Evolutionary conservation across 92 coral and sea anemone genomes (phyloP).

Genomic region (Heliopora coerulea): DNA sequence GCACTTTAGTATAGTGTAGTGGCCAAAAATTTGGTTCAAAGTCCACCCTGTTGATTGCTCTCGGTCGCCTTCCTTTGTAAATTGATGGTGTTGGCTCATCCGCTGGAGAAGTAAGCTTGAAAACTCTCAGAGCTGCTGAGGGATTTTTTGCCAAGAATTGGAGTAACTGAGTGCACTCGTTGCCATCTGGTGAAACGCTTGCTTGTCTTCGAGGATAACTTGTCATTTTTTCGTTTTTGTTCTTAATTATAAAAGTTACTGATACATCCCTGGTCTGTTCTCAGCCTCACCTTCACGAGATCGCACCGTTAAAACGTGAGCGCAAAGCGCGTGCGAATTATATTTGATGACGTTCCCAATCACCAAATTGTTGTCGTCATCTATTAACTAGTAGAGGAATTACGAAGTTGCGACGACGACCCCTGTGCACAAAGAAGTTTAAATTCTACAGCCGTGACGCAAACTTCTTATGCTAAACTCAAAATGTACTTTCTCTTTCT

Average conservation of each 20-base stretch:
- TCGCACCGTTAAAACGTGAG: neutral
- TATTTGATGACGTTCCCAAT: slow-evolving; percentile 7
- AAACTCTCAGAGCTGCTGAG: slow-evolving; percentile 60
- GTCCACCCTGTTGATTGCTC: neutral
- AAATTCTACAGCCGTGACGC: too few relatives aligned
- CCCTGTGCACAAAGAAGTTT: too few relatives aligned
- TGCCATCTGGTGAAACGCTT: slow-evolving; percentile 24
- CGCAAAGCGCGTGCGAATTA: slow-evolving; percentile 10
- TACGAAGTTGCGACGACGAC: too few relatives aligned
- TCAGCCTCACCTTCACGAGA: neutral
- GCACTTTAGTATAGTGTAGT: slow-evolving; percentile 7
- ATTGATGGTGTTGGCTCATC: slow-evolving; percentile 5
- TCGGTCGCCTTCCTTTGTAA: slow-evolving; percentile 38
- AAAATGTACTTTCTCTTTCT: too few relatives aligned
- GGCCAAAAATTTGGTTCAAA: neutral
- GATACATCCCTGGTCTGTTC: neutral
- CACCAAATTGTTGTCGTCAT: slow-evolving; percentile 17
- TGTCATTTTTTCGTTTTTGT: neutral
- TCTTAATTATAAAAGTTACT: neutral
- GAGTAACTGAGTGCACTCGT: slow-evolving; percentile 58
- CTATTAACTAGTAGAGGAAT: too few relatives aligned
- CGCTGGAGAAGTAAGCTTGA: slow-evolving; percentile 9
- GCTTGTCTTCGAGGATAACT: neutral
- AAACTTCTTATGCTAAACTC: too few relatives aligned
- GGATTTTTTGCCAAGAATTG: slow-evolving; percentile 81